phyloP scores from a whole-genome alignment of 2,888 invertebrate genomes.

The Apodemia mormo region DNA sequence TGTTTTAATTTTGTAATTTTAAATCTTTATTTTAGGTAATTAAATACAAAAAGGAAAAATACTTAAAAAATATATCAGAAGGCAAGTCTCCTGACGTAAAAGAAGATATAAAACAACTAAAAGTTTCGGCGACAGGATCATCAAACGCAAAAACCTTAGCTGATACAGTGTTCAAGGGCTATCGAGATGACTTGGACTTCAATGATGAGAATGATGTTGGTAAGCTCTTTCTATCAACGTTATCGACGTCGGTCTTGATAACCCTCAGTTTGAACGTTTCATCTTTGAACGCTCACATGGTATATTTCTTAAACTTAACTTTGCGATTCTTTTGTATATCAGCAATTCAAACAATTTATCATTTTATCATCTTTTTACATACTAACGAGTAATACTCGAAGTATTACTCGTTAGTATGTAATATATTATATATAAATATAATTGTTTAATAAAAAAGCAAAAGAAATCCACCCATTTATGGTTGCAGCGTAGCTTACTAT shows the following conservation, averaged over 20 bases:
- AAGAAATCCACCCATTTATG: too few relatives aligned
- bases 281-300: too few relatives aligned
- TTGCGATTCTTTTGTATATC: neutral
- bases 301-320: too few relatives aligned
- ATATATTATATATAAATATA: too few relatives aligned
- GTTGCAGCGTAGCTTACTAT: too few relatives aligned
- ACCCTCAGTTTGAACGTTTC: too few relatives aligned
- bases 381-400: too few relatives aligned
- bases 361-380: too few relatives aligned
- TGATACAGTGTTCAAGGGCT: conserved; percentile 83
- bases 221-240: conserved; percentile 42
- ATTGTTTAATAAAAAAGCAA: too few relatives aligned
- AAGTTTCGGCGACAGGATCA: conserved; percentile 54
- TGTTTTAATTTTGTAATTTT: neutral
- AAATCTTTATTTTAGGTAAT: conserved; percentile 65
- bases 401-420: too few relatives aligned
- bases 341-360: conserved; percentile 16
- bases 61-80: conserved; percentile 67
- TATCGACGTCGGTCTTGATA: too few relatives aligned
- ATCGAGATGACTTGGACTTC: conserved; percentile 90
- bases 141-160: conserved; percentile 59
- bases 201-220: conserved; percentile 91
- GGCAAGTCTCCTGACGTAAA: conserved; percentile 68
- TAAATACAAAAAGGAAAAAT: conserved; percentile 83
- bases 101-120: conserved; percentile 56